Evolutionary conservation across 2,888 invertebrate genomes (phyloP).

Genomic region (Tipula lateralis): DNA sequence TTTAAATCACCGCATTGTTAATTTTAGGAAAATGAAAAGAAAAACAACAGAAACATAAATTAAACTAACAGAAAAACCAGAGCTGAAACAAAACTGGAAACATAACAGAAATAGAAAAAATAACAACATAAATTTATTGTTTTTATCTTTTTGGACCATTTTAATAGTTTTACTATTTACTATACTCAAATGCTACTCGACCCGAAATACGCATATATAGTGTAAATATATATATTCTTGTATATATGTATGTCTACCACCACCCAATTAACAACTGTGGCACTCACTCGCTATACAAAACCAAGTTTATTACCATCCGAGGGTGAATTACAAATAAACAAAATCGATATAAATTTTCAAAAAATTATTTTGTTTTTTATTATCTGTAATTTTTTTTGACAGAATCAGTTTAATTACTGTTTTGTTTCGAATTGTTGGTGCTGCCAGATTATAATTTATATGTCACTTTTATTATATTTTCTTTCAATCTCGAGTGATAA

Average conservation of each 20-base stretch:
- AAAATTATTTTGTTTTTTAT: neutral
- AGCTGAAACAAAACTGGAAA: neutral
- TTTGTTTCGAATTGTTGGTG: neutral
- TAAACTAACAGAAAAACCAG: neutral
- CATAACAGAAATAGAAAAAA: neutral
- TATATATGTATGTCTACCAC: neutral
- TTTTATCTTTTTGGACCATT: conserved; percentile 1
- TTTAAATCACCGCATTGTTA: conserved; percentile 24
- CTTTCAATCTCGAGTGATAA: neutral
- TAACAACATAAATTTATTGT: conserved; percentile 7
- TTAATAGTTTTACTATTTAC: conserved; percentile 24
- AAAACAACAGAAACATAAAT: neutral
- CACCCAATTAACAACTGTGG: neutral
- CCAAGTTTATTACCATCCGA: neutral
- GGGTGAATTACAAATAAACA: neutral
- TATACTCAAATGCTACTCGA: neutral
- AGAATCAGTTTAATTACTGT: neutral
- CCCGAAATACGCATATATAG: neutral
- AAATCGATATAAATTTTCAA: neutral
- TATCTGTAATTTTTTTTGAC: neutral
- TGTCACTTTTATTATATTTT: neutral
- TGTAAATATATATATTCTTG: too few relatives aligned
- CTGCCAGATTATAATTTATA: neutral
- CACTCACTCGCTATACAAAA: neutral
- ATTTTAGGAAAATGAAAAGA: neutral